Conservation (phyloP, 2,888 invertebrate species). For the Hypselothyrea guttata region DNA sequence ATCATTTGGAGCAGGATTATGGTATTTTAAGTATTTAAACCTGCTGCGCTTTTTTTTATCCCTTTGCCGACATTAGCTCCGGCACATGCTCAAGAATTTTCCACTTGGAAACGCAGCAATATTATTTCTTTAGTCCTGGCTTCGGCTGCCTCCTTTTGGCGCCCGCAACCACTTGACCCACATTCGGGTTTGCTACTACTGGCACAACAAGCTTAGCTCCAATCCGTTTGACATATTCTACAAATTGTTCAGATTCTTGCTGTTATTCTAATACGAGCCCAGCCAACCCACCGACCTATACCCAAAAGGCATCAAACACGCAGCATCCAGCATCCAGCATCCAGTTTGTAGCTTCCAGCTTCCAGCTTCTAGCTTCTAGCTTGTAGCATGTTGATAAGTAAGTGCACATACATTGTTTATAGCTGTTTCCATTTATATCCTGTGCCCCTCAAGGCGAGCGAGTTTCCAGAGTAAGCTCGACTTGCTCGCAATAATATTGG, state of each 20-base stretch:
- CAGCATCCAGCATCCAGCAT: not conserved
- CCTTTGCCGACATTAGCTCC: slow-evolving; percentile 3
- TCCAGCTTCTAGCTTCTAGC: too few relatives aligned
- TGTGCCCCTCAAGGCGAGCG: too few relatives aligned
- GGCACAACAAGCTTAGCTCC: slow-evolving; percentile 7
- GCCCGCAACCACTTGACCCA: slow-evolving; percentile 6
- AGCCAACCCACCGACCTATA: not conserved
- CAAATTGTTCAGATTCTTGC: slow-evolving; percentile 35
- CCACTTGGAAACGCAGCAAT: not conserved
- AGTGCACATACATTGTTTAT: slow-evolving; percentile 1
- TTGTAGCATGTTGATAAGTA: too few relatives aligned
- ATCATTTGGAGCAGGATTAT: not conserved
- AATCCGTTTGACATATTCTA: slow-evolving; percentile 44
- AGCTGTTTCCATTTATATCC: not conserved
- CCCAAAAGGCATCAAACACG: not conserved
- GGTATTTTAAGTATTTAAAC: slow-evolving; percentile 4
- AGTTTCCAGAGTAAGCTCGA: too few relatives aligned
- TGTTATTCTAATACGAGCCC: slow-evolving; percentile 11
- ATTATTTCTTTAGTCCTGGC: not conserved
- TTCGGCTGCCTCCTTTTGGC: not conserved
- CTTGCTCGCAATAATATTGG: too few relatives aligned
- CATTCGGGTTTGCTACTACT: not conserved
- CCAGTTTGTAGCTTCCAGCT: too few relatives aligned
- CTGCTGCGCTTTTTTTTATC: not conserved
- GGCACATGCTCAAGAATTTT: slow-evolving; percentile 1